phyloP scores from a whole-genome alignment of 2,113 vertebrate species.

The Leptobrachium leishanense region DNA sequence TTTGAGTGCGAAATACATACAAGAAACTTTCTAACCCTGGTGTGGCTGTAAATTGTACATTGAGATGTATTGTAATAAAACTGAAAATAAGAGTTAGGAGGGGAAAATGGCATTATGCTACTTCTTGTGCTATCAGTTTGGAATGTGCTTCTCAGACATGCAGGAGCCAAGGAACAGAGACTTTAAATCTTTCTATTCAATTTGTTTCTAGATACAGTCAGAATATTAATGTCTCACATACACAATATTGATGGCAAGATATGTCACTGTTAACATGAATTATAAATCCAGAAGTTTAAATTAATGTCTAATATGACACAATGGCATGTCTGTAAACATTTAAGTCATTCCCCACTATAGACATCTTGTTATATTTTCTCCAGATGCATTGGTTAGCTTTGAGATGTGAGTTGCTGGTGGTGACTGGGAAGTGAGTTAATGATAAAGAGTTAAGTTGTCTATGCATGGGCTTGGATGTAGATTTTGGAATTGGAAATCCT shows the following conservation, averaged over 20 bases:
- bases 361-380: too few relatives aligned
- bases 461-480: too few relatives aligned
- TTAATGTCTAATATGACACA: too few relatives aligned
- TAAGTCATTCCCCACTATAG: too few relatives aligned
- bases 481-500: too few relatives aligned
- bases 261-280: too few relatives aligned
- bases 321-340: too few relatives aligned
- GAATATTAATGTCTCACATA: not conserved
- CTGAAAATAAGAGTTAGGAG: not conserved
- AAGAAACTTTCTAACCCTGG: not conserved
- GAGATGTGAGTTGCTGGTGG: too few relatives aligned
- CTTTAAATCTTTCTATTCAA: not conserved
- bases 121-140: not conserved
- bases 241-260: not conserved
- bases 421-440: too few relatives aligned
- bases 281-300: too few relatives aligned
- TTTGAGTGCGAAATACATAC: not conserved
- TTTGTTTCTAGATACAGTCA: conserved; percentile 1
- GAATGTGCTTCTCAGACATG: not conserved
- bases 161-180: conserved; percentile 3
- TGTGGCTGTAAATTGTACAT: not conserved
- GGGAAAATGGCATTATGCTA: not conserved
- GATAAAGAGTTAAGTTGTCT: too few relatives aligned
- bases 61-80: not conserved
- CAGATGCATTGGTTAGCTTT: too few relatives aligned